Evolutionary conservation across 2,888 invertebrate species (phyloP).

Genomic region (Drosophila greeni): DNA sequence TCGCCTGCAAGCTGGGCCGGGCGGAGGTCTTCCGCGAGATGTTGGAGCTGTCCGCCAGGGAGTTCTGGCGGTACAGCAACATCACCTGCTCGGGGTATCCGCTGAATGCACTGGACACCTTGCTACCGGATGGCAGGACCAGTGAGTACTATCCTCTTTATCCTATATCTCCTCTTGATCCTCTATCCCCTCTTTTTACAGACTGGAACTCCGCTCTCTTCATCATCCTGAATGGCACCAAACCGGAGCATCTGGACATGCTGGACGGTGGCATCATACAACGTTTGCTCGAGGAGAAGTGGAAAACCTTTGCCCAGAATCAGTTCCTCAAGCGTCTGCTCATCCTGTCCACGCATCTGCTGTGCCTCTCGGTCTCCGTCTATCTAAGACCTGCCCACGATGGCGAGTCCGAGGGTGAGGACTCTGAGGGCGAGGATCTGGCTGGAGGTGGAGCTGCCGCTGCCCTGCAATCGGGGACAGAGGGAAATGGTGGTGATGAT

Average conservation of each 20-base stretch:
- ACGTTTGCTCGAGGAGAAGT: slow-evolving; percentile 97
- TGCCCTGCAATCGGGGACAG: slow-evolving; percentile 21
- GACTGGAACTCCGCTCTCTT: slow-evolving; percentile 99
- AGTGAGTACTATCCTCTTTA: no score
- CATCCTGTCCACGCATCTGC: slow-evolving; percentile 91
- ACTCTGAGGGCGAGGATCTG: slow-evolving; percentile 27
- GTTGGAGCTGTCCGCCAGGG: slow-evolving; percentile 95
- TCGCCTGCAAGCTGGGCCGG: slow-evolving; percentile 97
- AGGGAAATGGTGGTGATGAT: neutral
- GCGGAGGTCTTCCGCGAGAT: slow-evolving; percentile 98
- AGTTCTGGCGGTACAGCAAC: slow-evolving; percentile 99
- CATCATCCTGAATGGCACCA: slow-evolving; percentile 97
- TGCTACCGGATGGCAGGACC: slow-evolving; percentile 95
- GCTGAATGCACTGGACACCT: slow-evolving; percentile 95
- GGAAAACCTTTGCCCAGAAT: slow-evolving; percentile 98
- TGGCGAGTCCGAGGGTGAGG: slow-evolving; percentile 61
- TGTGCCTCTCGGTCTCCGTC: slow-evolving; percentile 92
- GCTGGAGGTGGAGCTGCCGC: slow-evolving; percentile 43
- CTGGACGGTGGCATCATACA: slow-evolving; percentile 98
- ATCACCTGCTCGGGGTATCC: slow-evolving; percentile 99
- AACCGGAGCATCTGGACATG: slow-evolving; percentile 99
- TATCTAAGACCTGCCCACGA: slow-evolving; percentile 88
- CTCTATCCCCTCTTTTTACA: slow-evolving; percentile 79
- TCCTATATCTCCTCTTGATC: no score
- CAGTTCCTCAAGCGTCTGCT: slow-evolving; percentile 95